Percentiles rank a stretch among this genome's conserved stretches.
Evolutionary conservation across 2,888 invertebrate genomes (phyloP).

Genomic region (Drosophila algonquin): DNA sequence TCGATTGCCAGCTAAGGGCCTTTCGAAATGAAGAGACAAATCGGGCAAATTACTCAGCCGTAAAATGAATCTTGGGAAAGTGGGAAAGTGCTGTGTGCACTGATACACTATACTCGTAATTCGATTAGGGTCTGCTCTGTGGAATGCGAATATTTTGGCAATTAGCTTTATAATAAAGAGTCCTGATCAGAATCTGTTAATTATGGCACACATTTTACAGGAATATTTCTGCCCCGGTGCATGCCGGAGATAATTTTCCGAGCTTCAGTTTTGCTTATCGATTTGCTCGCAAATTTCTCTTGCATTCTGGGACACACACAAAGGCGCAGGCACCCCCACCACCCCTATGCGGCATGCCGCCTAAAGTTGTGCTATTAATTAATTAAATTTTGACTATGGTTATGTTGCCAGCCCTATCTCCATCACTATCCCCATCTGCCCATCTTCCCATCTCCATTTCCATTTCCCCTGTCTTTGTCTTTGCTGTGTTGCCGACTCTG

Average conservation of each 20-base stretch:
- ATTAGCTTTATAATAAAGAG: constrained; percentile 38
- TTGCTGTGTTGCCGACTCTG: constrained; percentile 4
- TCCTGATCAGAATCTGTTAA: constrained; percentile 44
- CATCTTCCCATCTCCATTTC: neutral
- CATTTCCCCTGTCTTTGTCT: constrained; percentile 16
- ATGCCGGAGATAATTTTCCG: constrained; percentile 36
- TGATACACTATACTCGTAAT: neutral
- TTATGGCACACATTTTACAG: constrained; percentile 34
- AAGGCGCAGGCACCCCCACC: constrained; percentile 1
- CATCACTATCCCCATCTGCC: constrained; percentile 2
- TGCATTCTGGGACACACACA: constrained; percentile 7
- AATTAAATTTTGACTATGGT: constrained; percentile 73
- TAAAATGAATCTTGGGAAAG: neutral
- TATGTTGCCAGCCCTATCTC: constrained; percentile 15
- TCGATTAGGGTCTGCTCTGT: constrained; percentile 7
- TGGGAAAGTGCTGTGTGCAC: neutral
- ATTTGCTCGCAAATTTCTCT: constrained; percentile 21
- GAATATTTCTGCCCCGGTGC: constrained; percentile 32
- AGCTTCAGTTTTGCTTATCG: constrained; percentile 34
- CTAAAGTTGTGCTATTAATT: constrained; percentile 77
- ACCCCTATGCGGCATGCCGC: constrained; percentile 27
- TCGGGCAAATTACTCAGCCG: neutral
- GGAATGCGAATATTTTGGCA: constrained; percentile 20
- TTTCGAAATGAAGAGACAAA: neutral
- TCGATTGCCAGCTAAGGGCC: neutral